Evolutionary conservation across 2,797 vertebrate species (phyloP).

Genomic region (Tolypeutes matacus): DNA sequence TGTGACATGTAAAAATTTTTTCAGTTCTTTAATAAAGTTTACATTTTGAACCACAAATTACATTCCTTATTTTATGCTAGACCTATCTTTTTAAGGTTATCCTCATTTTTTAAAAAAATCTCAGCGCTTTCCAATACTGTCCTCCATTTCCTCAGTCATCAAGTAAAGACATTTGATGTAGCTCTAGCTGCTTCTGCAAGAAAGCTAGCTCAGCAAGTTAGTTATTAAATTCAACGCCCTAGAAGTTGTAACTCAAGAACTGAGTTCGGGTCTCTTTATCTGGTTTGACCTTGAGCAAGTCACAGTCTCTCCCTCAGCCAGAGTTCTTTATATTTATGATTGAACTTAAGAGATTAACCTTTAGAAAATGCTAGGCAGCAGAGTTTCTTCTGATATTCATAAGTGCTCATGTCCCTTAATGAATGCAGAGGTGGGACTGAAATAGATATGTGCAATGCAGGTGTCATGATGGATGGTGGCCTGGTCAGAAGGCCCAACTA

Average conservation of each 20-base stretch:
- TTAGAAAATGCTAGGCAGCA: constrained; percentile 6
- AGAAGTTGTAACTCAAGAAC: constrained; percentile 59
- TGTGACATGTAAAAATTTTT: not conserved
- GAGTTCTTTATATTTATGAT: not conserved
- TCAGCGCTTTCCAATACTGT: not conserved
- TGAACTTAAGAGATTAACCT: not conserved
- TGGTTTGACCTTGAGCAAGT: constrained; percentile 33
- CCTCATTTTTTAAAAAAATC: not conserved
- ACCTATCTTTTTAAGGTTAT: not conserved
- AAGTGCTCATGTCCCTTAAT: not conserved
- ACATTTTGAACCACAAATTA: constrained; percentile 2
- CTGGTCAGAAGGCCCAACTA: not conserved
- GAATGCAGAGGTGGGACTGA: not conserved
- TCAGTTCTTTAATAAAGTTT: constrained; percentile 9
- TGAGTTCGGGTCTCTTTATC: constrained; percentile 33
- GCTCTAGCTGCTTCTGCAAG: constrained; percentile 15
- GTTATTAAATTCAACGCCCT: not conserved
- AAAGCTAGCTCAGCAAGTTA: not conserved
- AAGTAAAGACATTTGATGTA: constrained; percentile 8
- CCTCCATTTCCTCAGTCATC: constrained; percentile 4
- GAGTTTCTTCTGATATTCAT: not conserved
- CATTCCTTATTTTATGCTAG: not conserved
- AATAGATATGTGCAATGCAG: not conserved
- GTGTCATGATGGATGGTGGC: not conserved
- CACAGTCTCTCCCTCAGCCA: not conserved